Percentiles rank a stretch among this genome's conserved stretches.
Evolutionary conservation across 2,113 vertebrate species (phyloP).

Genomic region (Camelus dromedarius): DNA sequence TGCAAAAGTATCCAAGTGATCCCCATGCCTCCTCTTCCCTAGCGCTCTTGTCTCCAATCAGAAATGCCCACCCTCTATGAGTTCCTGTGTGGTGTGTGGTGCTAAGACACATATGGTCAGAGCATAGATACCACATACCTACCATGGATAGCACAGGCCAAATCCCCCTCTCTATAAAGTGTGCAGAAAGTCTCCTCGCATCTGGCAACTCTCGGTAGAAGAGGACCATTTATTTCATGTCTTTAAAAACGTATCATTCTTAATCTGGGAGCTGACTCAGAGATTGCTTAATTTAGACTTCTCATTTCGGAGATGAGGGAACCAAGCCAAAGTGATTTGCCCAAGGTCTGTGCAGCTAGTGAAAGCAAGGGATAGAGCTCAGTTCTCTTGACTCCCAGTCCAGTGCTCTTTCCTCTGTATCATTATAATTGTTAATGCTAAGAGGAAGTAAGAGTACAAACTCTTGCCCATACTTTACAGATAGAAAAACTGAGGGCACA

Average conservation of each 20-base stretch:
- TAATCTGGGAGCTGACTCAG: not conserved
- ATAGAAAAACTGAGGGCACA: not conserved
- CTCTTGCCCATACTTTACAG: conserved; percentile 1
- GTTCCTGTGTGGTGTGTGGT: not conserved
- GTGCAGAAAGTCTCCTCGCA: not conserved
- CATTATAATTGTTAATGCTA: not conserved
- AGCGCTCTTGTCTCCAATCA: not conserved
- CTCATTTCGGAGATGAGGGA: not conserved
- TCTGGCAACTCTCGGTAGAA: not conserved
- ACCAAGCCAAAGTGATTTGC: conserved; percentile 19
- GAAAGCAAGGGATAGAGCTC: not conserved
- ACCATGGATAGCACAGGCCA: not conserved
- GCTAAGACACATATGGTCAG: not conserved
- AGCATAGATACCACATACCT: not conserved
- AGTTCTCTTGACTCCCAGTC: conserved; percentile 29
- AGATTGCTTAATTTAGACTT: not conserved
- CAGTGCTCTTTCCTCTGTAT: conserved; percentile 44
- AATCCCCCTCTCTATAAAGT: not conserved
- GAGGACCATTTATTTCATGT: not conserved
- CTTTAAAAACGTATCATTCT: not conserved
- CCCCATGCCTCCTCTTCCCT: not conserved
- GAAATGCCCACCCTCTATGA: not conserved
- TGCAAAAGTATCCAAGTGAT: not conserved
- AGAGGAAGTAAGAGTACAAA: not conserved
- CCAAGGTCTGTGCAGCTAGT: not conserved